Conservation (phyloP, 2,113 vertebrate genomes). For the Sisor rabdophorus region DNA sequence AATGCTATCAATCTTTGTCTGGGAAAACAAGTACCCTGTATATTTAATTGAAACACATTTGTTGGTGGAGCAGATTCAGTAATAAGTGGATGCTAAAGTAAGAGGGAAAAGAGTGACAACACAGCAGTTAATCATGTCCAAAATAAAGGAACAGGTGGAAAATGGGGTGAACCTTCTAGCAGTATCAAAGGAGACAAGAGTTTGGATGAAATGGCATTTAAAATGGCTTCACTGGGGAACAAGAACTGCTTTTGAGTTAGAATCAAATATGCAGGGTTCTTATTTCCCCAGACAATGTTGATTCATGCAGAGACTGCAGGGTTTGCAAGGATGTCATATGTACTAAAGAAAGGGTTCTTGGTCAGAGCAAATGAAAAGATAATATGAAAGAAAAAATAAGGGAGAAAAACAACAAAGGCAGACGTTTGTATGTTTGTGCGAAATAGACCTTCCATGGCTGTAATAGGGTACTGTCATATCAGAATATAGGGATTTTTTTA, state of each 20-base stretch:
- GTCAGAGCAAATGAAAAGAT: slow-evolving; percentile 37
- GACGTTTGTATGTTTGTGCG: slow-evolving; percentile 22
- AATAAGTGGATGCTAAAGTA: slow-evolving; percentile 2
- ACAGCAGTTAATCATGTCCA: not conserved
- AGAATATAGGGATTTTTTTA: not conserved
- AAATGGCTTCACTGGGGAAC: not conserved
- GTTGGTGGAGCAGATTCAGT: not conserved
- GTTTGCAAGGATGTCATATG: slow-evolving; percentile 26
- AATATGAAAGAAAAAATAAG: slow-evolving; percentile 29
- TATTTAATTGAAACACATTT: slow-evolving; percentile 16
- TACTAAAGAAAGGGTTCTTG: slow-evolving; percentile 28
- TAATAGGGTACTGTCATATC: not conserved
- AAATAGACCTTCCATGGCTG: slow-evolving; percentile 22
- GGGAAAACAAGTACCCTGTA: slow-evolving; percentile 30
- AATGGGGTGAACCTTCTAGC: not conserved
- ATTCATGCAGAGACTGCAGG: slow-evolving; percentile 28
- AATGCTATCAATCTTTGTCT: slow-evolving; percentile 3
- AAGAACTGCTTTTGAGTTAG: not conserved
- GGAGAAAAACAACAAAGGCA: slow-evolving; percentile 22
- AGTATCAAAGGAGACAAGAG: not conserved
- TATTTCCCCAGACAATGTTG: not conserved
- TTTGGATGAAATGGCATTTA: slow-evolving; percentile 22
- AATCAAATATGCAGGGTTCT: too few relatives aligned
- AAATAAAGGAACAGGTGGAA: not conserved
- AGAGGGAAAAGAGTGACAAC: not conserved